Base-by-base conservation (phyloP, 2,113 vertebrate genomes). In the Cheirogaleus medius region DNA sequence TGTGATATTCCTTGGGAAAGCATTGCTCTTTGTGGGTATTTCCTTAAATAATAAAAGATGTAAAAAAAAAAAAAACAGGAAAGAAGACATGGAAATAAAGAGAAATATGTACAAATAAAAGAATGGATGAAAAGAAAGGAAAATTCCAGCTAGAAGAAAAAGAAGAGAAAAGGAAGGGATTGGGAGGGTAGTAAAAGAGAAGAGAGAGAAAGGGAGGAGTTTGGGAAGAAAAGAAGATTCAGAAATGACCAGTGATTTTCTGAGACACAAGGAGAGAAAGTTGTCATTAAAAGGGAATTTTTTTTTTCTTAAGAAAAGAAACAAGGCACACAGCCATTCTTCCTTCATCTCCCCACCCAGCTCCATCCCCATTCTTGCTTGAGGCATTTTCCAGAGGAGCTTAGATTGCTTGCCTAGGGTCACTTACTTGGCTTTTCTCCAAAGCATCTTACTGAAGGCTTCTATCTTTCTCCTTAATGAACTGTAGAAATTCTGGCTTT, bases 401-500 rank as follows among this genome's bases (percentile, higher is more conserved):
- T 21, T 27, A 76, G 32, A 2, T 69, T 44, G 13, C 13, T 8
- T 54, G 3, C 17, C 52, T 54, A 25, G 37, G 42, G 13, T 49
- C 23, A 54, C 69, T 91, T 83, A 18, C 34, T 10, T 81, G 29
- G 52, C 29, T 91, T 86, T 91, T 74, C 37, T 68, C 25, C 6
- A 58, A 47, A 92, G 44, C 32, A 82, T 77, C 52, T 81, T n/a
- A 52, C 23, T 88, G 39, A 42, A 81, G 44, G 21, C 5, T 91
- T 80, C 84, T 63, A 92, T 37, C 18, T 27, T 92, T 85, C 32
- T 44, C 32, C 4, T 69, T 95, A 91, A 95, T 42, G 49, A 95
- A 76, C 21, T 77, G 14, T 58, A 94, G 76, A 74, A 90, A 93
- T 83, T 74, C 25, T 39, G 21, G 39, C 20, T 94, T 90, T 83